A percentile compares a stretch with the other conserved stretches of the same genome.
These are phyloP conservation scores for Brenthis daphne DNA, from an alignment of 2,888 invertebrate species.

Conservation along the genomic window DNA sequence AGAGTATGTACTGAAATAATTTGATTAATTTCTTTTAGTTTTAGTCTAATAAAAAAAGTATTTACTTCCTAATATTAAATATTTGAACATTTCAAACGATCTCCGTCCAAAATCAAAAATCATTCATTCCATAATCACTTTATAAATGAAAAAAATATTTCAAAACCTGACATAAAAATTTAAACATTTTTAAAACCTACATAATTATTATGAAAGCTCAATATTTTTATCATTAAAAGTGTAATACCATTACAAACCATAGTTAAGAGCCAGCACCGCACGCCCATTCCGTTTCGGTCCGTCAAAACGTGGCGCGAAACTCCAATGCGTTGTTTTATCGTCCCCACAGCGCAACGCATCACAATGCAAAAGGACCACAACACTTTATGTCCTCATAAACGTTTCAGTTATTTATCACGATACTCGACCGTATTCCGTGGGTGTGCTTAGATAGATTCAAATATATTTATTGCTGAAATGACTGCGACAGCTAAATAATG, in stretches of 20 bases:
- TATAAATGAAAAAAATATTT: too few relatives aligned
- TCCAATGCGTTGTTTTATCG: conserved; percentile 62
- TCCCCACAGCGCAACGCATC: conserved; percentile 47
- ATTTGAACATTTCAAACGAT: too few relatives aligned
- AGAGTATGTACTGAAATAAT: too few relatives aligned
- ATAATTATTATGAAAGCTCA: not conserved
- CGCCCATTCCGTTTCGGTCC: conserved; percentile 53
- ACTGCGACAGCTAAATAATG: not conserved
- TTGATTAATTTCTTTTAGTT: too few relatives aligned
- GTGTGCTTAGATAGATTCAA: conserved; percentile 18
- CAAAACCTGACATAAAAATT: too few relatives aligned
- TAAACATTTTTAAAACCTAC: too few relatives aligned
- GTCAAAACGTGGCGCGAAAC: conserved; percentile 59
- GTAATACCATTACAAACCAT: conserved; percentile 23
- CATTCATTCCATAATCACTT: too few relatives aligned
- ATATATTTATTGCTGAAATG: conserved; percentile 9
- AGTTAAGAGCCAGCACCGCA: conserved; percentile 45
- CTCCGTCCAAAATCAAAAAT: too few relatives aligned
- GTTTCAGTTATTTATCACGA: conserved; percentile 54
- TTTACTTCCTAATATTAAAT: too few relatives aligned
- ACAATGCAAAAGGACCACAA: conserved; percentile 52
- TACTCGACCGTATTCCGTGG: conserved; percentile 30
- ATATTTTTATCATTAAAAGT: not conserved
- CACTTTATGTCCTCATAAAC: conserved; percentile 55
- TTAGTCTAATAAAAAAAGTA: too few relatives aligned